phyloP scores from a whole-genome alignment of 2,113 vertebrate species.

The Siphamia tubifer region DNA sequence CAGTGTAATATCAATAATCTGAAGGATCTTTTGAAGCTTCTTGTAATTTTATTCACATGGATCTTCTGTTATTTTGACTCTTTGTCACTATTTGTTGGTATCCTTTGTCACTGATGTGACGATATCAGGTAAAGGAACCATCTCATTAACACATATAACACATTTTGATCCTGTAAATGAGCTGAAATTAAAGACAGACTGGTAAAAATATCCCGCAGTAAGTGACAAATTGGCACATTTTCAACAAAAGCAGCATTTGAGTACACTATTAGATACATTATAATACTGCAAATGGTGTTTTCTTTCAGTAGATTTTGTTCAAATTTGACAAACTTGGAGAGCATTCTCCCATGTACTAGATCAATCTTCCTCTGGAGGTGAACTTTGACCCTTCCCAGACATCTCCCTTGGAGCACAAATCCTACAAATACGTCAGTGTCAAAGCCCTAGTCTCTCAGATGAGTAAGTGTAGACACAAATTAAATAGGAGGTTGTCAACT shows the following conservation, averaged over 20 bases:
- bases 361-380: neutral
- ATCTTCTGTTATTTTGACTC: neutral
- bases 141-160: neutral
- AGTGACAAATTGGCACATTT: constrained; percentile 21
- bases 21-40: constrained; percentile 2
- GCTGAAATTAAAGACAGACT: neutral
- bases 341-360: neutral
- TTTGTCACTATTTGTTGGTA: neutral
- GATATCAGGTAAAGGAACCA: constrained; percentile 1
- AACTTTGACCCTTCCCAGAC: constrained; percentile 17
- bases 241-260: constrained; percentile 26
- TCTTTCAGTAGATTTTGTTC: too few species aligned
- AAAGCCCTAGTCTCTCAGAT: constrained; percentile 1
- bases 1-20: neutral
- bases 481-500: constrained; percentile 32
- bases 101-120: neutral
- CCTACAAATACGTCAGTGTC: constrained; percentile 22
- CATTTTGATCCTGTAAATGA: constrained; percentile 3
- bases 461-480: constrained; percentile 38
- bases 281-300: neutral
- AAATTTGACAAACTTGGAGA: neutral
- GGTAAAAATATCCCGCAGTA: neutral
- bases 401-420: constrained; percentile 11
- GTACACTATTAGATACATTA: constrained; percentile 1
- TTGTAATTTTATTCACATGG: neutral